Evolutionary conservation across 2,113 vertebrate species (phyloP).

Genomic region (Siniperca knerii): DNA sequence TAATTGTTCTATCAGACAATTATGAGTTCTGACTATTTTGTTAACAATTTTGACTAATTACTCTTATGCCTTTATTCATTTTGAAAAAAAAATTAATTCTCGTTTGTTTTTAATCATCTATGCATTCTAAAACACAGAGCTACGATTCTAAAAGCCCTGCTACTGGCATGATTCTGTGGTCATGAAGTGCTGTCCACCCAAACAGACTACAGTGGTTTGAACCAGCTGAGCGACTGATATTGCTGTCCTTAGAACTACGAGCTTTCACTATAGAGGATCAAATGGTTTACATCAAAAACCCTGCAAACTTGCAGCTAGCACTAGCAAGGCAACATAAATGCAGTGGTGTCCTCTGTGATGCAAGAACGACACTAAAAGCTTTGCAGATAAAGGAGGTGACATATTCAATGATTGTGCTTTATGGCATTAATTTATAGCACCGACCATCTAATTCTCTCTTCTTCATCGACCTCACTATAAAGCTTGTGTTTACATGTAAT

Average conservation of each 20-base stretch:
- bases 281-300: slow-evolving; percentile 17
- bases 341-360: slow-evolving; percentile 46
- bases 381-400: slow-evolving; percentile 50
- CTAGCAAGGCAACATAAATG: slow-evolving; percentile 41
- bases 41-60: neutral
- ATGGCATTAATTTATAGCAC: slow-evolving; percentile 53
- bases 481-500: slow-evolving; percentile 35
- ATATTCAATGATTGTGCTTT: slow-evolving; percentile 57
- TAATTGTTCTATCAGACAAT: neutral
- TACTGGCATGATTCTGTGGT: neutral
- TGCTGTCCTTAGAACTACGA: neutral
- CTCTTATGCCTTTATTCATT: neutral
- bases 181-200: neutral
- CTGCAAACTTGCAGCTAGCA: slow-evolving; percentile 2
- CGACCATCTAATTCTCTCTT: slow-evolving; percentile 32
- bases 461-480: slow-evolving; percentile 28
- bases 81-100: neutral
- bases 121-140: neutral
- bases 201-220: slow-evolving; percentile 1
- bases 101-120: neutral
- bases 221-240: neutral
- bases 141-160: too few species aligned
- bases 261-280: slow-evolving; percentile 3
- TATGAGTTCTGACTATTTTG: neutral
- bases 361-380: slow-evolving; percentile 62